These are phyloP conservation scores for Percina caprodes DNA, from an alignment of 2,113 vertebrate genomes.

Conservation along the genomic window DNA sequence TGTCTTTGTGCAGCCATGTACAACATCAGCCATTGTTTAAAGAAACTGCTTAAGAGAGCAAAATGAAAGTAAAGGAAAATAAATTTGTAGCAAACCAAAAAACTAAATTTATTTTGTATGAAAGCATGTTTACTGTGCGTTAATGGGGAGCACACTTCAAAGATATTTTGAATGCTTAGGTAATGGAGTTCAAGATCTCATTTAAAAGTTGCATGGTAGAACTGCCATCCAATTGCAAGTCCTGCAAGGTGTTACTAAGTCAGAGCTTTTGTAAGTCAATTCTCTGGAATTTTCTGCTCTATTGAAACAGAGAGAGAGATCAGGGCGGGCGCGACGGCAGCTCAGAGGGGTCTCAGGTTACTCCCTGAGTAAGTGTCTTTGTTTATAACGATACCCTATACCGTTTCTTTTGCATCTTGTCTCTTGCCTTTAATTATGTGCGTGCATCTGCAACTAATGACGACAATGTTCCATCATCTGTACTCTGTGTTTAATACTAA, in stretches of 20 bases:
- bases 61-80: constrained; percentile 20
- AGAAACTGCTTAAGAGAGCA: background rate
- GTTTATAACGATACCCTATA: constrained; percentile 37
- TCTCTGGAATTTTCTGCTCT: constrained; percentile 14
- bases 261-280: constrained; percentile 19
- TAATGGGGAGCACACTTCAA: constrained; percentile 39
- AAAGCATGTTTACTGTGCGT: constrained; percentile 25
- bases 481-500: background rate
- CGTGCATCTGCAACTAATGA: background rate
- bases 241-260: constrained; percentile 38
- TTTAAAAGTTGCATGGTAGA: constrained; percentile 42
- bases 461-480: no score
- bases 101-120: constrained; percentile 52
- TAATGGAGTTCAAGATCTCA: constrained; percentile 22
- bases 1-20: constrained; percentile 28
- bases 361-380: constrained; percentile 17
- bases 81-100: constrained; percentile 4
- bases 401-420: background rate
- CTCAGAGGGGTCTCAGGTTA: constrained; percentile 36
- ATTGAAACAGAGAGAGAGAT: constrained; percentile 37
- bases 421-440: constrained; percentile 9
- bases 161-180: constrained; percentile 17
- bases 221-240: constrained; percentile 35
- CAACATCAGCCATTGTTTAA: constrained; percentile 31
- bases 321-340: constrained; percentile 39